Percentiles rank a stretch among this genome's conserved stretches.
Evolutionary conservation across 2,113 vertebrate genomes (phyloP).

Genomic region (Tragelaphus imberbis): DNA sequence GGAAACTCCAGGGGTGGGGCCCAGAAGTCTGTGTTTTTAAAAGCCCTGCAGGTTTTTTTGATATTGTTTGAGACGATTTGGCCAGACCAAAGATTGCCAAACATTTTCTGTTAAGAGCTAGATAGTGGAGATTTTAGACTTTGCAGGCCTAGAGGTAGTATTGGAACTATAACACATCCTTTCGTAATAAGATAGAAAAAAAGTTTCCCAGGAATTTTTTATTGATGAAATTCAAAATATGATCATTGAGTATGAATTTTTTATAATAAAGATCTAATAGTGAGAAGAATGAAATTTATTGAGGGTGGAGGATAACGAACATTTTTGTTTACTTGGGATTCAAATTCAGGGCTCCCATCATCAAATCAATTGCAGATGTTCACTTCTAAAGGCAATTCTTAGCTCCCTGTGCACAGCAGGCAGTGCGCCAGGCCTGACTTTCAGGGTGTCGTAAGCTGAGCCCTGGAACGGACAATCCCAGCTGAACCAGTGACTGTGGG

Average conservation of each 20-base stretch:
- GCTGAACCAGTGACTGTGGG: neutral
- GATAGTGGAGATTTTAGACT: neutral
- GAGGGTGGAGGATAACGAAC: neutral
- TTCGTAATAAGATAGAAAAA: neutral
- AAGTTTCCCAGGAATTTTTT: neutral
- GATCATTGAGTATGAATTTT: neutral
- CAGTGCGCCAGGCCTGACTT: neutral
- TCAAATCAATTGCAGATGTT: neutral
- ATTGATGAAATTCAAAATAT: neutral
- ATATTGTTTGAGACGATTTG: neutral
- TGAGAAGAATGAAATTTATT: neutral
- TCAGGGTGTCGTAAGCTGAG: neutral
- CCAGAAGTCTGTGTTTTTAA: neutral
- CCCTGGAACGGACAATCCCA: neutral
- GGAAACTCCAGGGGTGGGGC: neutral
- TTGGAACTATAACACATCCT: neutral
- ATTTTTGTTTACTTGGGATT: neutral
- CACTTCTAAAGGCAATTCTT: neutral
- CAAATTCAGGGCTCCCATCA: neutral
- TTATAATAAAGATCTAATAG: neutral
- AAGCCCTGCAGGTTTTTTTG: neutral
- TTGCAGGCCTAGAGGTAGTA: neutral
- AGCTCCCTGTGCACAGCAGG: neutral
- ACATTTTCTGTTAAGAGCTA: neutral
- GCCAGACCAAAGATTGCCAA: neutral